Base-by-base conservation (phyloP, 2,888 invertebrate species). In the Drosophila paranaensis region DNA sequence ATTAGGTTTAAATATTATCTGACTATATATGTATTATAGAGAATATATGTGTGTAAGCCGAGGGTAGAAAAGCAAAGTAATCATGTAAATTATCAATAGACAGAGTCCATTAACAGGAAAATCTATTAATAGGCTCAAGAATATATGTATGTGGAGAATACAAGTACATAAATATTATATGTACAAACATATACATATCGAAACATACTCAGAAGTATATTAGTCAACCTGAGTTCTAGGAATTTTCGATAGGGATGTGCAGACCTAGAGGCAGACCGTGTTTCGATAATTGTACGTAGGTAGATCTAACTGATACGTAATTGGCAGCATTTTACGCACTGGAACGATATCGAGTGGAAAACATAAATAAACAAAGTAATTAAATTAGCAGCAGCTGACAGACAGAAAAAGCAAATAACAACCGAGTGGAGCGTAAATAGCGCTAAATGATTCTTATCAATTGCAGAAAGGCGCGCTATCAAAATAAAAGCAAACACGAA, bases 311-410 rank as follows among this genome's bases (percentile, higher is more conserved):
- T 14, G 16, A 53, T 62, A 53, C 30, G 8, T 53, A 48, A 51
- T 45, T 53, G 62, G n/a, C 9, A 10, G 16, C 20, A 35, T 13
- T 71, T 74, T 74, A 74, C 57, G 58, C 20, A 63, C 60, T 63
- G n/a, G 14, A 60, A 33, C 46, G 48, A 57, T 75, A 75, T 60
- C 45, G 51, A 39, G 30, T 61, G 50, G 48, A 63, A 50, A 64
- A 64, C 66, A 66, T 61, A 78, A 74, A 78, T 74, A 84, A 84
- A 72, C 78, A 77, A 62, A 63, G 70, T 70, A 73, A 84, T 76
- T 71, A 70, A 84, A 84, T 87, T 82, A 74, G 82, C 71, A 70
- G 63, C 62, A 55, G 51, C 16, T 33, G 8, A 40, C 40, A 60
- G 16, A 30, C n/a, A 27, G 40, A 48, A 20, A 37, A 25, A 20